These are phyloP conservation scores for Tetrapedia diversipes DNA, from an alignment of 2,888 invertebrate genomes.

Conservation along the genomic window DNA sequence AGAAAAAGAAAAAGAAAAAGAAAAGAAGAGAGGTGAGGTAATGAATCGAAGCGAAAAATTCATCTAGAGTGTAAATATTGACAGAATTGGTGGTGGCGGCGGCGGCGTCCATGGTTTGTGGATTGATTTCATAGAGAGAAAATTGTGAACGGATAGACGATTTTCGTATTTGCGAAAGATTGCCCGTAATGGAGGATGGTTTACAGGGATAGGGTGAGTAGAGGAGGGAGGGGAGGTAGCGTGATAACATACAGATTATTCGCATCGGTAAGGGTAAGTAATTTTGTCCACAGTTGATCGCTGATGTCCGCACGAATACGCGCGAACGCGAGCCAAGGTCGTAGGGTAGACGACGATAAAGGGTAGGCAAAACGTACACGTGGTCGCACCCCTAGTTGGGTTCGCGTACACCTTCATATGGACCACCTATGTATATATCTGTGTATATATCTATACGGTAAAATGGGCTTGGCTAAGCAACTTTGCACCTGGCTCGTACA, in stretches of 20 bases:
- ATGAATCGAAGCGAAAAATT: too few relatives aligned
- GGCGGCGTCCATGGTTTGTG: background rate
- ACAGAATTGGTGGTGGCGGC: too few relatives aligned
- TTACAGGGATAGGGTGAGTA: background rate
- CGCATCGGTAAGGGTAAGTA: too few relatives aligned
- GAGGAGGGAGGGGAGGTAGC: background rate
- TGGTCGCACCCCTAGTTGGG: conserved; percentile 15
- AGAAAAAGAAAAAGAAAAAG: background rate
- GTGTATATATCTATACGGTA: conserved; percentile 6
- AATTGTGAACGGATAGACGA: background rate
- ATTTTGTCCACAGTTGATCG: too few relatives aligned
- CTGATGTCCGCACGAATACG: background rate
- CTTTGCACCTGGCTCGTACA: background rate
- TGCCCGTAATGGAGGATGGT: background rate
- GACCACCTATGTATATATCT: background rate
- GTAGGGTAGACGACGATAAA: background rate
- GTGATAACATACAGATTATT: too few relatives aligned
- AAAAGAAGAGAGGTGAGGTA: background rate
- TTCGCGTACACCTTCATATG: background rate
- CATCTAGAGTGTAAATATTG: too few relatives aligned
- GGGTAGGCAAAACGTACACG: background rate
- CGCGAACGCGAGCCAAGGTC: background rate
- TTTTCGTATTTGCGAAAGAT: background rate
- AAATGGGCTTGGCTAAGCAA: conserved; percentile 50
- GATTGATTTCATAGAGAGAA: background rate